Percentiles rank a stretch among this genome's conserved stretches.
phyloP scores from a whole-genome alignment of 2,888 invertebrate species.

The Caenorhabditis becei region DNA sequence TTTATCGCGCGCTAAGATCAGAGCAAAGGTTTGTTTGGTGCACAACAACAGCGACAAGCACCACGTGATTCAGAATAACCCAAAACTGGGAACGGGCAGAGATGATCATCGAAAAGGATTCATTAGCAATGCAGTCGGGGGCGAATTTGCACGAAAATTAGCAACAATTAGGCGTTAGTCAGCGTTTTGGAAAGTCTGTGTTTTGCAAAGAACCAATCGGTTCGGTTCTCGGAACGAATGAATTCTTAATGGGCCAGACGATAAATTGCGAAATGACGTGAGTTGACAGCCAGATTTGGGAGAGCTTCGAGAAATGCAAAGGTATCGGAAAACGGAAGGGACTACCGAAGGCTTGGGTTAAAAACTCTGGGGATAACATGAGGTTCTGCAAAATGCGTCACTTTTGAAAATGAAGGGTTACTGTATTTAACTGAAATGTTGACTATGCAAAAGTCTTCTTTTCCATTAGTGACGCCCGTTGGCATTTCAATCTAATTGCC shows the following conservation, averaged over 20 bases:
- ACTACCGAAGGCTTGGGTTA: background rate
- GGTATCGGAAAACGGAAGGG: background rate
- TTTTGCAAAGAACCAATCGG: conserved; percentile 3
- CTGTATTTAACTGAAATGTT: too few species aligned
- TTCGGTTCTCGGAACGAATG: conserved; percentile 34
- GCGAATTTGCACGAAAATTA: conserved; percentile 25
- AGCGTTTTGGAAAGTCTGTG: conserved; percentile 6
- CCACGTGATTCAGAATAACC: conserved; percentile 24
- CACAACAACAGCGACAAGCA: background rate
- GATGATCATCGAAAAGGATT: conserved; percentile 10
- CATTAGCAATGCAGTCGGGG: conserved; percentile 4
- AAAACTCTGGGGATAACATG: too few species aligned
- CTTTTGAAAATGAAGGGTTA: too few species aligned
- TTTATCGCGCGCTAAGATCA: conserved; percentile 54
- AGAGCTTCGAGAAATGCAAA: background rate
- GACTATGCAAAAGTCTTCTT: too few species aligned
- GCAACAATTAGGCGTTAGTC: conserved; percentile 25
- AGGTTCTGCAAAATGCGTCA: too few species aligned
- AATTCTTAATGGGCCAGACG: conserved; percentile 31
- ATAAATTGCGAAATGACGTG: conserved; percentile 40
- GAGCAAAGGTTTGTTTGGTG: conserved; percentile 42
- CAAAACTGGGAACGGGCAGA: conserved; percentile 13
- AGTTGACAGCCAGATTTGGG: conserved; percentile 6
- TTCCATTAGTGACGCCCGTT: background rate
- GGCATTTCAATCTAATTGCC: too few species aligned